Evolutionary conservation across 2,113 vertebrate species (phyloP).

Genomic region (Gnathonemus echidnorhynchus): DNA sequence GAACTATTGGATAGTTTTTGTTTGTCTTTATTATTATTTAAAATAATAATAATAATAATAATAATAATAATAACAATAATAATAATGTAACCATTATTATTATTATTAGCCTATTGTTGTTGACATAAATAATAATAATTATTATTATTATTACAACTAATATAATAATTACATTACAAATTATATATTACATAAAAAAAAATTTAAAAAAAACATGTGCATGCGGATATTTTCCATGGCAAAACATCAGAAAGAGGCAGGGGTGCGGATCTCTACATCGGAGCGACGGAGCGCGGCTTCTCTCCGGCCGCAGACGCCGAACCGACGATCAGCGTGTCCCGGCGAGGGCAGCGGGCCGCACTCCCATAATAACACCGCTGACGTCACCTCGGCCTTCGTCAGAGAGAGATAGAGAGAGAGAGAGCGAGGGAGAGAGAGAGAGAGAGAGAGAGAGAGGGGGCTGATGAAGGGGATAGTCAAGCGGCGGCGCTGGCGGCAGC

Average conservation of each 20-base stretch:
- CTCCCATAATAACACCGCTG: conserved; percentile 57
- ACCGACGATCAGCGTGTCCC: not conserved
- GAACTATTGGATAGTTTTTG: not conserved
- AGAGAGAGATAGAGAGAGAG: conserved; percentile 44
- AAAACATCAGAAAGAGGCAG: not conserved
- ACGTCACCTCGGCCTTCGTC: conserved; percentile 54
- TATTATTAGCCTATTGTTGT: not conserved
- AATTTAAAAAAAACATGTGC: not conserved
- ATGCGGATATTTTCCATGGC: not conserved
- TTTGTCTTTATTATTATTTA: not conserved
- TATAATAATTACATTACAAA: not conserved
- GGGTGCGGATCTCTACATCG: not conserved
- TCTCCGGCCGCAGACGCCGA: conserved; percentile 28
- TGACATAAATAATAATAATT: too few relatives aligned
- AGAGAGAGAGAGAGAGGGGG: not conserved
- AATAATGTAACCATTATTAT: not conserved
- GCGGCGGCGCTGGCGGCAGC: conserved; percentile 56
- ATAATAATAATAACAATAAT: not conserved
- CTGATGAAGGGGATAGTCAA: conserved; percentile 46
- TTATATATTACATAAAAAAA: not conserved
- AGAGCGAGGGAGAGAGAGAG: not conserved
- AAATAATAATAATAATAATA: not conserved
- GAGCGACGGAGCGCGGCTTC: not conserved
- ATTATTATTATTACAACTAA: not conserved
- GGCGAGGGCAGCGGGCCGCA: conserved; percentile 31